Evolutionary conservation across 1,140 invertebrate genomes (phyloP), one percentile per base, ranked within the genome.

Genomic region (Tyrophagus putrescentiae): DNA sequence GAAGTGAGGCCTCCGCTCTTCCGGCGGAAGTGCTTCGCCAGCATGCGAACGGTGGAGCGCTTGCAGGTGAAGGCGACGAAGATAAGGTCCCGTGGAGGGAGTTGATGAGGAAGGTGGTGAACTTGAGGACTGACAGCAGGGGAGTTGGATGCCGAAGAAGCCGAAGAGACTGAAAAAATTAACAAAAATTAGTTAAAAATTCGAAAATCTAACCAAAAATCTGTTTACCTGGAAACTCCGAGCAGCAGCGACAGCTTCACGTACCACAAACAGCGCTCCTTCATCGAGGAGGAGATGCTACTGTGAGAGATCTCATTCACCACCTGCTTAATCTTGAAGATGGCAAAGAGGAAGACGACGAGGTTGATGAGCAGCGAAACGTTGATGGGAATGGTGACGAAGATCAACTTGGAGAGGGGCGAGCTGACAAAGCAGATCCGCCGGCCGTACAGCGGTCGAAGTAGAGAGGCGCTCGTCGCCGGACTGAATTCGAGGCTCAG

Each of bases 21-120:
- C n/a, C n/a, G n/a, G 36, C 13, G 36, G 21, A 48, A 9, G 31
- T 18, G 45, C 31, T 48, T 48, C 13, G 18, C 7, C 31, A 48
- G 21, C 18, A 48, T 21, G 13, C 45, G 45, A 21, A 6, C 23
- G 9, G 18, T 48, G 9, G 45, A 48, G 23, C 45, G 45, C 31
- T 48, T 48, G 31, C 45, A 48, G 7, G 45, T 48, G 45, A 48
- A 48, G 7, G 45, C 45, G 18, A 48, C 31, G 31, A 48, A 48
- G 45, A 48, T 48, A 29, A 48, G 31, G 23, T 48, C 23, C 45
- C 45, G 18, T 48, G 45, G 13, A 48, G 7, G 7, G 45, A 7
- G 45, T 48, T 48, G 45, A 48, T 18, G 9, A 48, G 45, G 18
- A 48, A 48, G 21, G 45, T 48, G 45, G 18, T 21, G 31, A 48